Percentiles rank a stretch among this genome's conserved stretches.
Evolutionary conservation across 23 tunicate species (phyloP).

Genomic region (Styela clava): DNA sequence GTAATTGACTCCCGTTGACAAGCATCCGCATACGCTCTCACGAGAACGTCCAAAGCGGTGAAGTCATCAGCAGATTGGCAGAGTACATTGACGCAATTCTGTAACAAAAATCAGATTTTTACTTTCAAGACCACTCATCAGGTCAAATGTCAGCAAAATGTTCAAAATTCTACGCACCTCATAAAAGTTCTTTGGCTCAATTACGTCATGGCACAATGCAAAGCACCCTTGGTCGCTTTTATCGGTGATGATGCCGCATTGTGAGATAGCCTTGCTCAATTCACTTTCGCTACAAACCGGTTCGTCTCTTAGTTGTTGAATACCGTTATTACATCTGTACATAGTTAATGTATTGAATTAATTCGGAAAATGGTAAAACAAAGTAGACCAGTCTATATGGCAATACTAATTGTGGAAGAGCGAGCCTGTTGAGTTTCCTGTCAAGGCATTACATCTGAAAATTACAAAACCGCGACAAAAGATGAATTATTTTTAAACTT

Average conservation of each 20-base stretch:
- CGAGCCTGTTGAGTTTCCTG: too few species aligned
- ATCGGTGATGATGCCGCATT: slow-evolving; percentile 16
- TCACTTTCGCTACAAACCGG: not conserved
- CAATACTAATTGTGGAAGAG: too few species aligned
- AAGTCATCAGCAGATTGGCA: slow-evolving; percentile 25
- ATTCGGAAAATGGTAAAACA: too few species aligned
- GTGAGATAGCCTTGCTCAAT: not conserved
- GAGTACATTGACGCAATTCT: slow-evolving; percentile 51
- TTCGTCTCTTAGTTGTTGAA: not conserved
- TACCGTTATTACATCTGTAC: not conserved
- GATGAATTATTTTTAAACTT: too few species aligned
- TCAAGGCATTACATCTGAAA: too few species aligned
- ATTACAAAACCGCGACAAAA: too few species aligned
- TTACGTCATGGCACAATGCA: slow-evolving; percentile 32
- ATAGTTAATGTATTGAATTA: too few species aligned
- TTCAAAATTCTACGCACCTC: slow-evolving; percentile 23
- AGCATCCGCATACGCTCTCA: slow-evolving; percentile 63
- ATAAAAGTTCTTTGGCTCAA: slow-evolving; percentile 54
- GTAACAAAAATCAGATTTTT: slow-evolving; percentile 9
- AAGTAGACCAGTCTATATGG: too few species aligned
- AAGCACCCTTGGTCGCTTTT: slow-evolving; percentile 49
- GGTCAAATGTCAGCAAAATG: not conserved
- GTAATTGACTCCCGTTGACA: slow-evolving; percentile 41
- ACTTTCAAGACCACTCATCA: not conserved
- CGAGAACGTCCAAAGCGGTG: slow-evolving; percentile 10